Conservation (phyloP, 2,888 invertebrate species). For the Drosophila anomelani region DNA sequence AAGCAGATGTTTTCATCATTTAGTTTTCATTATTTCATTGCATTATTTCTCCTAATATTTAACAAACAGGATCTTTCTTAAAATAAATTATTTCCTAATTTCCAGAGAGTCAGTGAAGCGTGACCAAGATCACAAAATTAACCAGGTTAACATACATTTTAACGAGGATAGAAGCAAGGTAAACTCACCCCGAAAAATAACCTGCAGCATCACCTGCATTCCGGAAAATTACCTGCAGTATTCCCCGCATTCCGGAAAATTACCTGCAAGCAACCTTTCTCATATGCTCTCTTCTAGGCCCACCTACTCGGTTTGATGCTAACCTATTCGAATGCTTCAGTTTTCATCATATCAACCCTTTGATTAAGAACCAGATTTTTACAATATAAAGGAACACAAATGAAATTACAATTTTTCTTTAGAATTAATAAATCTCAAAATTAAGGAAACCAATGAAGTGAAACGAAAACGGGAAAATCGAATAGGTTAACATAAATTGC, state of each 20-base stretch:
- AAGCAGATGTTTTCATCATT: not conserved
- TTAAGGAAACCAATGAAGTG: slow-evolving; percentile 4
- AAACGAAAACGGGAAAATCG: slow-evolving; percentile 4
- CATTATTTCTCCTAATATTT: not conserved
- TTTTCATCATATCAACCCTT: slow-evolving; percentile 33
- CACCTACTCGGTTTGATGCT: slow-evolving; percentile 32
- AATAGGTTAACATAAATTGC: slow-evolving; percentile 13
- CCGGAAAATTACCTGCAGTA: slow-evolving; percentile 10
- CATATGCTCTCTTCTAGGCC: not conserved
- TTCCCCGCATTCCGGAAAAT: not conserved
- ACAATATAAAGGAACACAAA: not conserved
- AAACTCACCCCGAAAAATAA: not conserved
- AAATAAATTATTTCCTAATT: too few relatives aligned
- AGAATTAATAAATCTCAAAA: not conserved
- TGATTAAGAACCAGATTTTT: slow-evolving; percentile 15
- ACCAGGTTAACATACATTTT: slow-evolving; percentile 17
- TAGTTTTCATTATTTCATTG: not conserved
- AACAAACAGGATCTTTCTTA: not conserved
- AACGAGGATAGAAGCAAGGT: not conserved
- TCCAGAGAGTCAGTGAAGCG: slow-evolving; percentile 21
- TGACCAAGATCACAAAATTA: slow-evolving; percentile 13
- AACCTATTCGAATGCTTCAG: slow-evolving; percentile 60
- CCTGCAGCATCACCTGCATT: slow-evolving; percentile 11
- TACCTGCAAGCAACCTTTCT: slow-evolving; percentile 8
- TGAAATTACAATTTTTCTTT: not conserved